phyloP scores from a whole-genome alignment of 2,888 invertebrate species.

The Poecilobothrus nobilitatus region DNA sequence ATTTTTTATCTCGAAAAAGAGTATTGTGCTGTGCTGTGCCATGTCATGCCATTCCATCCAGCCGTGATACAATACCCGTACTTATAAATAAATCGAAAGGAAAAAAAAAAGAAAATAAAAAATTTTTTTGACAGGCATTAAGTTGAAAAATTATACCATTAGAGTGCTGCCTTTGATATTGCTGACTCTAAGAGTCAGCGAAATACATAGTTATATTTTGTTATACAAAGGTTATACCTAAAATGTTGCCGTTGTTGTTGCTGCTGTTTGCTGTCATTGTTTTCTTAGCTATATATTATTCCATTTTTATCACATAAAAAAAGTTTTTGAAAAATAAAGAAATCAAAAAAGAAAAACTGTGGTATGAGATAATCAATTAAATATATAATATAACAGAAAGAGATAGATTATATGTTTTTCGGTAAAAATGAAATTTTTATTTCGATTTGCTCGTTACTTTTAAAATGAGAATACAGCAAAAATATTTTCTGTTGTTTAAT shows the following conservation, averaged over 20 bases:
- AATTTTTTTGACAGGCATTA: background rate
- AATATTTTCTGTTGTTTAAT: background rate
- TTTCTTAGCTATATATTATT: background rate
- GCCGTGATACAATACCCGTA: background rate
- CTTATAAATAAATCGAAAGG: background rate
- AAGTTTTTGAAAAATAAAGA: background rate
- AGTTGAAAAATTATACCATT: slow-evolving; percentile 4
- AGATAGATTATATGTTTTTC: background rate
- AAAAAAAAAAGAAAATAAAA: background rate
- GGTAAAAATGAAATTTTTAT: too few relatives aligned
- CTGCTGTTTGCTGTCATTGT: background rate
- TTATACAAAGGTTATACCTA: background rate
- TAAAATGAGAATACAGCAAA: background rate
- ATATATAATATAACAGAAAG: background rate
- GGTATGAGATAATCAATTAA: slow-evolving; percentile 1
- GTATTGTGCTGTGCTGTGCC: background rate
- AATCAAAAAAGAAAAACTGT: background rate
- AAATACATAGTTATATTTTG: background rate
- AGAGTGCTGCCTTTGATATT: background rate
- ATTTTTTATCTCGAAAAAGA: background rate
- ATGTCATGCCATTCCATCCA: background rate
- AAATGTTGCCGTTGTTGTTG: slow-evolving; percentile 6
- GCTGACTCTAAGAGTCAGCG: background rate
- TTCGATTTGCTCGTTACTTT: too few relatives aligned
- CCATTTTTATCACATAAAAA: background rate